Evolutionary conservation across 64 coral and sea anemone genomes (phyloP), one percentile per base, ranked within the genome.

Genomic region (Cladopsammia gracilis): DNA sequence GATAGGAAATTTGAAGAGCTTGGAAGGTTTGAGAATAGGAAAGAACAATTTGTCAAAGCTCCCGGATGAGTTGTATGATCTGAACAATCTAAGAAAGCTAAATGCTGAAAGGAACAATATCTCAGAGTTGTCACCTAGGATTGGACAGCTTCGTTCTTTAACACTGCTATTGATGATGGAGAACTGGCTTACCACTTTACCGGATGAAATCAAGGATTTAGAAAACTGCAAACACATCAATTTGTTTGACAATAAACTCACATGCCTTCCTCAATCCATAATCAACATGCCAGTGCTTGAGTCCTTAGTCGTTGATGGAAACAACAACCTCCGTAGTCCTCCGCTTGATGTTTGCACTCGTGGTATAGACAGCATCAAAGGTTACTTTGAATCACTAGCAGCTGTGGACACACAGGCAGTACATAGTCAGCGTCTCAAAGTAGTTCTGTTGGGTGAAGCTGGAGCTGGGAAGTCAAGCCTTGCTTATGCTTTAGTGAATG

Each of bases 391-490:
- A 64, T 90, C 83, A 25, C n/a, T 59, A 46, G 70, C 14, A 20
- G 79, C 78, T 18, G 53, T 89, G 13, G 26, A 96, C 20, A 77
- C 87, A 4, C 45, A 74, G 54, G 49, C 58, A 8, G 76, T 99
- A 25, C 88, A 99, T 77, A 91, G 94, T 25, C 93, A 86, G 25
- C 87, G 97, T 25, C 79, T 99, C 6, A 96, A 94, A 54, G 75
- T 96, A 54, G 91, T 99, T 25, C 70, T 99, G 43, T 85, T 99
- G 76, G 97, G 97, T 13, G 97, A 99, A 71, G 87, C 91, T 62
- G 88, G 91, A 48, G 97, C 94, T 52, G 97, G 97, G 6, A 99
- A 99, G 58, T 91, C 97, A 52, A 96, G 94, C 51, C 78, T 96
- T 43, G 88, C 88, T 0, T 48, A 92, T 77, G 94, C 88, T 52